A percentile compares a stretch with the other conserved stretches of the same genome.
Conservation (phyloP, 2,113 vertebrate genomes). For the Nibea albiflora region DNA sequence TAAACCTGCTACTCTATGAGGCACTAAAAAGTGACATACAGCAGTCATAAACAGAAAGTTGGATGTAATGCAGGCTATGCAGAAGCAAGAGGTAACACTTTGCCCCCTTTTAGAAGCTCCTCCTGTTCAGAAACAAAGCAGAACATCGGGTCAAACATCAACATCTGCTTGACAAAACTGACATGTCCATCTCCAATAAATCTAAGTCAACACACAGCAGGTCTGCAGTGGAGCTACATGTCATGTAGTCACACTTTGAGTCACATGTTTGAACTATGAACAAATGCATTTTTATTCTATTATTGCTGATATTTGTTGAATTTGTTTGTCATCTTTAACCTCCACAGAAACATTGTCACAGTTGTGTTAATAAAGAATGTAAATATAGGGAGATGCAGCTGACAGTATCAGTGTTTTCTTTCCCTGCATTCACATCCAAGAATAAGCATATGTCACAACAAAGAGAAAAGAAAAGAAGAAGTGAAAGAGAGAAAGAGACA, state of each 20-base stretch:
- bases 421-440: constrained; percentile 7
- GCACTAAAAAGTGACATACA: background rate
- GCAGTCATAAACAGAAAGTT: background rate
- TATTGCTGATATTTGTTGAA: background rate
- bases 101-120: background rate
- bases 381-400: background rate
- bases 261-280: too few species aligned
- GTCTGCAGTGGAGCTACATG: background rate
- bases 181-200: background rate
- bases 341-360: background rate
- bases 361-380: background rate
- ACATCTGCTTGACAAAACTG: background rate
- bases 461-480: constrained; percentile 14
- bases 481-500: constrained; percentile 6
- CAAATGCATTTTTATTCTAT: background rate
- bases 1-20: background rate
- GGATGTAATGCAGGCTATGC: background rate
- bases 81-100: background rate
- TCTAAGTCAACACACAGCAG: background rate
- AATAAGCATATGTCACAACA: background rate
- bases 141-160: too few species aligned
- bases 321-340: background rate
- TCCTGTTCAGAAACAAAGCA: background rate
- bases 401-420: background rate
- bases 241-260: background rate